Conservation (phyloP, 2,888 invertebrate genomes). For the Harpalus rufipes region DNA sequence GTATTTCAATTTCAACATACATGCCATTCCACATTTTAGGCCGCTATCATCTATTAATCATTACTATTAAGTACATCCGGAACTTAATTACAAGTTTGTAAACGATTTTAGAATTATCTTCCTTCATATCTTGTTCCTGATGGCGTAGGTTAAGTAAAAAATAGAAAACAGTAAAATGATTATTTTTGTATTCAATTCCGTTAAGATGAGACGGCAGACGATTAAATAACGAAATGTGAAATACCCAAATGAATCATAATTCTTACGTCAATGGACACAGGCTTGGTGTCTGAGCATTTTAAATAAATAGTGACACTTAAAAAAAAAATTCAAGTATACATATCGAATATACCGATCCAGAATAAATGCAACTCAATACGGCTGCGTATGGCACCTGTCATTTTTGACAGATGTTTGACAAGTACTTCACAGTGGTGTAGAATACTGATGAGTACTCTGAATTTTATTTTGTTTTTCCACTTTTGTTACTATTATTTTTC, state of each 20-base stretch:
- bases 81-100: not conserved
- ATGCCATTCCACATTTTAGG: not conserved
- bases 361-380: no score
- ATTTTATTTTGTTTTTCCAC: no score
- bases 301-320: not conserved
- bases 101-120: not conserved
- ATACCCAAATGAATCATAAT: not conserved
- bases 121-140: not conserved
- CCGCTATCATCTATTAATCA: not conserved
- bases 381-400: no score
- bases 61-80: not conserved
- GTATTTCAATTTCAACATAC: not conserved
- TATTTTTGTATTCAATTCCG: not conserved
- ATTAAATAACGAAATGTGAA: not conserved
- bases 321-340: not conserved
- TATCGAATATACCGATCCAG: no score
- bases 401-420: no score
- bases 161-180: not conserved
- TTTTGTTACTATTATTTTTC: no score
- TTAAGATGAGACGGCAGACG: not conserved
- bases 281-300: slow-evolving; percentile 1
- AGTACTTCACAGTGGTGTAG: no score
- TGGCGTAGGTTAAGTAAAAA: not conserved
- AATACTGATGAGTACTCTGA: no score
- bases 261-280: not conserved